Evolutionary conservation across 2,888 invertebrate genomes (phyloP).

Genomic region (Netelia virgata): DNA sequence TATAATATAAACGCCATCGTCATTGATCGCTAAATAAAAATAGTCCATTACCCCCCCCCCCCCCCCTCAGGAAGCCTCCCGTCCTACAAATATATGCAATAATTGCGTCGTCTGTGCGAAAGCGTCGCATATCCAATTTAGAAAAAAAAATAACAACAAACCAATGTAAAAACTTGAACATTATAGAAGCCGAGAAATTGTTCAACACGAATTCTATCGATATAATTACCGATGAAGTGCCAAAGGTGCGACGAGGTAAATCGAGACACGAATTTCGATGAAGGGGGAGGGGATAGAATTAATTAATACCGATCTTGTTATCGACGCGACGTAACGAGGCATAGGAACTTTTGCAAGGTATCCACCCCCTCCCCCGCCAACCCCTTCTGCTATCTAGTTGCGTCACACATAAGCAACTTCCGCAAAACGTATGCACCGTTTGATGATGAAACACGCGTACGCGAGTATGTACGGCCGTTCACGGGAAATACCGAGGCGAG

Average conservation of each 20-base stretch:
- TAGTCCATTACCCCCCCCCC: slow-evolving; percentile 39
- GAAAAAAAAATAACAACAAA: background rate
- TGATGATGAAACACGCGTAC: background rate
- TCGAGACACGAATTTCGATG: too few relatives aligned
- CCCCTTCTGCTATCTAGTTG: background rate
- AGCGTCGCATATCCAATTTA: background rate
- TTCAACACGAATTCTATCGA: too few relatives aligned
- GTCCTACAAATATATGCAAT: slow-evolving; percentile 6
- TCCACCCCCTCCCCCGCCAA: background rate
- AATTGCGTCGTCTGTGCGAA: background rate
- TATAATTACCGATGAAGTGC: too few relatives aligned
- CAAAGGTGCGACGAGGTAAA: too few relatives aligned
- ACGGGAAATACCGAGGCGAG: too few relatives aligned
- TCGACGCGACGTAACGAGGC: background rate
- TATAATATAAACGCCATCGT: slow-evolving; percentile 28
- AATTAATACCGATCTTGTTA: slow-evolving; percentile 29
- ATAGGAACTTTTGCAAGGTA: background rate
- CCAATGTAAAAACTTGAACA: background rate
- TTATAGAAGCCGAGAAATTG: too few relatives aligned
- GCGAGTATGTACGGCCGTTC: too few relatives aligned
- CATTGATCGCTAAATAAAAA: slow-evolving; percentile 55
- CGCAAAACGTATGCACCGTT: background rate
- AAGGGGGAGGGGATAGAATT: background rate
- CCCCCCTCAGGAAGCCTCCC: background rate
- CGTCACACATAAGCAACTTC: background rate